Evolutionary conservation across 2,113 vertebrate species (phyloP), one percentile per base, ranked within the genome.

Genomic region (Nematolebias whitei): DNA sequence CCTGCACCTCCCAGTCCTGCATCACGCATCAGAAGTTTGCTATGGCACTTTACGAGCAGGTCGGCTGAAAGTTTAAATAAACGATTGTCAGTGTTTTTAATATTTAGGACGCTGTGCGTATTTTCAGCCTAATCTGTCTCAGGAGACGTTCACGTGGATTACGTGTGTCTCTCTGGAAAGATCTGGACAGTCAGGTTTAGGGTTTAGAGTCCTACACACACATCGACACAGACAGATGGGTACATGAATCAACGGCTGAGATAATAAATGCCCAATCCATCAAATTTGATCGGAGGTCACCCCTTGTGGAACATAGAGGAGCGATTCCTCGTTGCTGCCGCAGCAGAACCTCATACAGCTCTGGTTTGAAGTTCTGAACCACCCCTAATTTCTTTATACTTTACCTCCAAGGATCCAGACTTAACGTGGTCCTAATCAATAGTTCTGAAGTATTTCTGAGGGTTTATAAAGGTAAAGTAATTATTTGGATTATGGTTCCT

Each of bases 21-120:
- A 96, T 99, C 88, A 95, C 96, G 2, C 98, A 99, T 86, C 96
- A 95, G 87, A 99, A 99, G 92, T 99, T 99, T 84, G 97, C 98
- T 7, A 98, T 98, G 96, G 93, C 96, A 0, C 89, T 98, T 43
- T 99, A 98, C 73, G 98, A 99, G 71, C 98, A 99, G 96, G 98
- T 98, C 70, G 74, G 85, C 69, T 18, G 12, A 15, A 7, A 2
- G 29, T 39, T 52, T 26, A 6, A 15, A 6, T 22, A n/a, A 18
- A 10, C 32, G 24, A 49, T 67, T 29, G 15, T 1, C 18, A 40
- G 12, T 19, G 3, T 44, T 54, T 54, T 12, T 13, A 35, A n/a
- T 32, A 7, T 22, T 38, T 35, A 44, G 1, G 8, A 2, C 22
- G 12, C 56, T 24, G 18, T 7, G 0, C 13, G 26, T 35, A 12